Base-by-base conservation (phyloP, 2,888 invertebrate species). In the Euproctis similis region DNA sequence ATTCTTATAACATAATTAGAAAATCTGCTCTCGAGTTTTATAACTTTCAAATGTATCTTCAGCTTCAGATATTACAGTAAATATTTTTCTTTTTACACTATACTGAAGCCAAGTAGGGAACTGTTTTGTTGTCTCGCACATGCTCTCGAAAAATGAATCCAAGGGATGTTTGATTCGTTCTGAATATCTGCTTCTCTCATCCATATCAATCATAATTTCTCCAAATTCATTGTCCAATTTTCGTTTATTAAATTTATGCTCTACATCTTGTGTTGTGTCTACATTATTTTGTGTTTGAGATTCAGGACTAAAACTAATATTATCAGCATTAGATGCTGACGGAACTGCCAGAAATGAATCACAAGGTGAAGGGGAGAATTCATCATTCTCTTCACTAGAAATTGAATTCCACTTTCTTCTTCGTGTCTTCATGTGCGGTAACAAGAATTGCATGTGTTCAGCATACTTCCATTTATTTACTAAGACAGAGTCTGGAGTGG, bases 161-260 rank as follows among this genome's bases (percentile, higher is more conserved):
- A 46, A 41, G 28, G 49, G 41, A 41, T 46, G 44, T 39, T 23
- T 40, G 24, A 37, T 21, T 1, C 26, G 36, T 39, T 42, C 34
- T 41, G 21, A 9, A 34, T 44, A 41, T 39, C 38, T 11, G 26
- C 31, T 43, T 30, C 37, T 35, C 6, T 48, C 45, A 2, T 46
- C 51, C 30, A 53, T 50, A 16, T 51, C 43, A 31, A 52, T 53
- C 46, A 53, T 50, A n/a, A 50, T 33, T 34, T 53, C 53, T 4
- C 50, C 32, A 14, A 50, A 36, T 4, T 52, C 49, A 10, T 34
- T 46, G 5, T 49, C 46, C 3, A 38, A 20, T 50, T 50, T 53
- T 32, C 46, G 39, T 32, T 50, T 50, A 18, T 39, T 34, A 8
- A 36, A 53, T 11, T 36, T 28, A 13, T 41, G 46, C 26, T 50